These are phyloP conservation scores for Pomatorhinus ruficollis DNA, from an alignment of 2,113 vertebrate species.

Conservation along the genomic window DNA sequence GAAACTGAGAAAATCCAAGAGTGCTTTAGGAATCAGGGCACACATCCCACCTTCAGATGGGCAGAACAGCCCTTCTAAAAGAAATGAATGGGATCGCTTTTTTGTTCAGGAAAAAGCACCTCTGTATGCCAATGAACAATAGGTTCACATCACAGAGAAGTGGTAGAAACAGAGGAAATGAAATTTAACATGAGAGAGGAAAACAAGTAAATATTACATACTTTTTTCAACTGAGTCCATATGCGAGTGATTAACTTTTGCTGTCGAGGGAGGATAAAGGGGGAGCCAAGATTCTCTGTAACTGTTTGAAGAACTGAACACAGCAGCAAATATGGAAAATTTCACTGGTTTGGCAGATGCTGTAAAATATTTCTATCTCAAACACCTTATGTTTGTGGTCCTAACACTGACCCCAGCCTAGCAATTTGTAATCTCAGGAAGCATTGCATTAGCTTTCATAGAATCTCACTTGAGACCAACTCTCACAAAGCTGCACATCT, in stretches of 20 bases:
- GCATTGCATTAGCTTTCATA: background rate
- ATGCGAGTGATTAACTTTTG: slow-evolving; percentile 56
- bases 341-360: slow-evolving; percentile 28
- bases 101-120: background rate
- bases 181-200: slow-evolving; percentile 27
- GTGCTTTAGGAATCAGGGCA: background rate
- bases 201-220: slow-evolving; percentile 48
- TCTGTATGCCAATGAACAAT: background rate
- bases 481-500: background rate
- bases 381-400: slow-evolving; percentile 12
- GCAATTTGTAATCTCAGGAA: background rate
- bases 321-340: slow-evolving; percentile 37
- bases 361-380: background rate
- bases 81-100: background rate
- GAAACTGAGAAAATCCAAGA: background rate
- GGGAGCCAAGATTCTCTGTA: slow-evolving; percentile 42
- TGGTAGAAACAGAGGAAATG: slow-evolving; percentile 29
- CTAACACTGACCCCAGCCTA: background rate
- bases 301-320: slow-evolving; percentile 15
- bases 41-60: background rate
- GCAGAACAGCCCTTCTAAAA: background rate
- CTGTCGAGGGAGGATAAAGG: slow-evolving; percentile 30
- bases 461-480: background rate
- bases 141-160: background rate
- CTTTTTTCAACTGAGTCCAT: slow-evolving; percentile 38